phyloP scores from a whole-genome alignment of 2,888 invertebrate species.

The Cryptocephalus primarius region DNA sequence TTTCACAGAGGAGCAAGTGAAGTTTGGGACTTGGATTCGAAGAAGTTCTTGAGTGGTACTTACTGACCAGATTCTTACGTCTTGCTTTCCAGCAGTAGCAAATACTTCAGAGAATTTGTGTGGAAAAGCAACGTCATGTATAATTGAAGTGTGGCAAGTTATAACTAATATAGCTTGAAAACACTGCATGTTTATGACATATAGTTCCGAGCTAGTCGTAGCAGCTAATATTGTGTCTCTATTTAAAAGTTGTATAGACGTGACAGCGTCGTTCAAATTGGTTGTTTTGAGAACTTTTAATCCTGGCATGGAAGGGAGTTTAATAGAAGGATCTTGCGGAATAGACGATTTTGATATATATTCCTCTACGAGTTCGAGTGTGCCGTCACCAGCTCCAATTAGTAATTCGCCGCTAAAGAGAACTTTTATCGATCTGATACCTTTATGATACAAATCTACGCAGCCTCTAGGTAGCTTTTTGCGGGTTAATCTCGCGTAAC shows the following conservation, averaged over 20 bases:
- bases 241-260: slow-evolving; percentile 58
- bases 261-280: slow-evolving; percentile 56
- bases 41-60: slow-evolving; percentile 66
- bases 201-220: slow-evolving; percentile 71
- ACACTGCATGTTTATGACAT: slow-evolving; percentile 55
- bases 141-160: slow-evolving; percentile 72
- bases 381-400: slow-evolving; percentile 80
- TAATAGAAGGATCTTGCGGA: slow-evolving; percentile 22
- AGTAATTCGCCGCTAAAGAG: slow-evolving; percentile 51
- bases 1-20: slow-evolving; percentile 66
- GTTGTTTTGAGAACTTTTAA: slow-evolving; percentile 37
- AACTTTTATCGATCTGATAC: slow-evolving; percentile 54
- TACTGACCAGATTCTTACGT: slow-evolving; percentile 78
- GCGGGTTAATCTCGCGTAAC: slow-evolving; percentile 41
- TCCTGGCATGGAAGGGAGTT: slow-evolving; percentile 36
- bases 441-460: slow-evolving; percentile 49
- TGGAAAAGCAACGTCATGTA: slow-evolving; percentile 77
- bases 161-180: slow-evolving; percentile 60
- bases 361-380: slow-evolving; percentile 56
- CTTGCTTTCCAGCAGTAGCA: slow-evolving; percentile 75
- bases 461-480: slow-evolving; percentile 44
- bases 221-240: slow-evolving; percentile 59
- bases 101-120: slow-evolving; percentile 71
- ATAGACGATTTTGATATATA: slow-evolving; percentile 8
- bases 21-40: slow-evolving; percentile 77